Evolutionary conservation across 2,888 invertebrate genomes (phyloP), one percentile per base, ranked within the genome.

Genomic region (Boloria selene): DNA sequence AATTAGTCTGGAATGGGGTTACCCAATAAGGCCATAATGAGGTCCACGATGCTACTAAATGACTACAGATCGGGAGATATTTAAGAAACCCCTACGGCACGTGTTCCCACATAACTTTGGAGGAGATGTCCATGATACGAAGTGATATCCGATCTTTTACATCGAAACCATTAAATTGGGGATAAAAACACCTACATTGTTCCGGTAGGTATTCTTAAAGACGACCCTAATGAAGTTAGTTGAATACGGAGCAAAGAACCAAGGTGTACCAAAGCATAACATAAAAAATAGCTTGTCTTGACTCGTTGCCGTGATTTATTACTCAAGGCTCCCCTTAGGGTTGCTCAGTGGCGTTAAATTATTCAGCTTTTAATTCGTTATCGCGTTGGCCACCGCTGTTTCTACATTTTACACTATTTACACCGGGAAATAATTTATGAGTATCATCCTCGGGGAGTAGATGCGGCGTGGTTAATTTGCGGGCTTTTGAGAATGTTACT

Each of bases 351-450:
- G 85, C 85, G 85, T 87, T 90, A 90, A 88, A 90, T 90, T 88
- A 91, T 92, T 90, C 88, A 90, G 83, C 84, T 87, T 90, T 90
- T 90, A 91, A 91, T 90, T 90, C 86, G 85, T 88, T 88, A 92
- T 89, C 87, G 83, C 85, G 74, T 74, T 67, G 83, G 82, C 85
- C 83, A 83, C 85, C 80, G 80, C 80, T 81, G 85, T 85, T 85
- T 79, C 83, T 83, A 79, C 80, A 80, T 82, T 86, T 83, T 84
- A 83, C 83, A 87, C 87, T 89, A 89, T 89, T 89, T 87, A 88
- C 87, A 83, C 80, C 80, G 80, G 77, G 79, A 84, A 84, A 89
- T 90, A 86, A 88, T 88, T 88, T 85, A 87, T 83, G 80, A 78
- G 82, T 78, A 67, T 76, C 71, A 77, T 79, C 77, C 79, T 75